Conservation (phyloP, 2,797 vertebrate species). For the Crenichthys baileyi region DNA sequence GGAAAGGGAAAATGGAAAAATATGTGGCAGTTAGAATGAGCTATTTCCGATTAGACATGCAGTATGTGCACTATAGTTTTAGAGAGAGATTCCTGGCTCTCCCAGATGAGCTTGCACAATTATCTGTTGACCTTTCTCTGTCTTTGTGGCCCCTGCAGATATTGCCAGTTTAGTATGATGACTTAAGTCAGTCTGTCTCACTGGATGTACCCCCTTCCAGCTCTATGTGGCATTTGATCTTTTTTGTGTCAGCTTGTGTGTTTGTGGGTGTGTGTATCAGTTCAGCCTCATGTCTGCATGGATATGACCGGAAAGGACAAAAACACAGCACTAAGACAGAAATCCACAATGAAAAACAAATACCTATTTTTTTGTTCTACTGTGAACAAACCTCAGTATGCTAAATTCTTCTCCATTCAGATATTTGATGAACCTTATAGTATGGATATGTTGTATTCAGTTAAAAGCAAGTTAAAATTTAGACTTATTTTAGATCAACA, state of each 20-base stretch:
- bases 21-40: neutral
- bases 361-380: neutral
- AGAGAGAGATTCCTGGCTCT: neutral
- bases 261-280: slow-evolving; percentile 2
- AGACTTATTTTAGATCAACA: slow-evolving; percentile 25
- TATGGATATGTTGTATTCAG: slow-evolving; percentile 1
- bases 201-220: slow-evolving; percentile 48
- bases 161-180: slow-evolving; percentile 42
- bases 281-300: slow-evolving; percentile 5
- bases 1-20: neutral
- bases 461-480: slow-evolving; percentile 12
- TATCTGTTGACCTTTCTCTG: slow-evolving; percentile 18
- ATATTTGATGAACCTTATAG: neutral
- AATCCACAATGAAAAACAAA: neutral
- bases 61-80: slow-evolving; percentile 2
- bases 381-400: neutral
- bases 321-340: slow-evolving; percentile 7
- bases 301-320: slow-evolving; percentile 42
- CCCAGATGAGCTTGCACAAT: slow-evolving; percentile 24
- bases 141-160: slow-evolving; percentile 37
- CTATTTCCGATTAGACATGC: neutral
- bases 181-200: slow-evolving; percentile 59
- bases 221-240: slow-evolving; percentile 36
- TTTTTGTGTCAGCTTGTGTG: slow-evolving; percentile 28
- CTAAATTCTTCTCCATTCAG: neutral